These are phyloP conservation scores for Conchocele bisecta DNA, from an alignment of 2,888 invertebrate species.

Conservation along the genomic window DNA sequence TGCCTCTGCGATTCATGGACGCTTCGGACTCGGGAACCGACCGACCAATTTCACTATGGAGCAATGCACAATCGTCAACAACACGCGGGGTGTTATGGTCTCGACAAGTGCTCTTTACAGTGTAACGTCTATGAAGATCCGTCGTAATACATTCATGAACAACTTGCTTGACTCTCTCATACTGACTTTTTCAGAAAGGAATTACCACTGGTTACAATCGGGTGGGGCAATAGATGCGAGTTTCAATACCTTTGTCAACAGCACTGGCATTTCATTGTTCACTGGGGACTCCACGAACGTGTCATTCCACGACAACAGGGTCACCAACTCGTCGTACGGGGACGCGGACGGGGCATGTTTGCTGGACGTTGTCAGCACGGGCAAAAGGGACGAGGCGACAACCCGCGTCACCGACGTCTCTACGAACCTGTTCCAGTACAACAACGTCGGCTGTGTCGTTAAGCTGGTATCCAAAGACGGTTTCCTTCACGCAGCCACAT, in stretches of 20 bases:
- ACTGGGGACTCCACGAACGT: slow-evolving; percentile 12
- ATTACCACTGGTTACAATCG: no score
- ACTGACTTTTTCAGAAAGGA: no score
- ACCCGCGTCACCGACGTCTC: slow-evolving; percentile 23
- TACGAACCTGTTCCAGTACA: slow-evolving; percentile 40
- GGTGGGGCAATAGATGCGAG: slow-evolving; percentile 14
- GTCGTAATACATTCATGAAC: no score
- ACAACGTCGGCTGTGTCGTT: slow-evolving; percentile 24
- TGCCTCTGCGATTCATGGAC: no score
- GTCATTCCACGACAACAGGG: slow-evolving; percentile 35
- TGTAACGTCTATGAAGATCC: no score
- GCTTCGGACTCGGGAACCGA: no score
- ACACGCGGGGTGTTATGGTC: no score
- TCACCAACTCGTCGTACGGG: slow-evolving; percentile 1
- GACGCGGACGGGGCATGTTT: slow-evolving; percentile 3
- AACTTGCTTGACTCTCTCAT: no score
- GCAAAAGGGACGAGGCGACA: neutral
- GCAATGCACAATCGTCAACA: no score
- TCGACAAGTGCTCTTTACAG: no score
- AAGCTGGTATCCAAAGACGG: slow-evolving; percentile 10
- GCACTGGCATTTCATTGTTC: slow-evolving; percentile 11
- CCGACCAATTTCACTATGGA: no score
- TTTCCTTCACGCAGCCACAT: slow-evolving; percentile 13
- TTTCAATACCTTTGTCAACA: slow-evolving; percentile 28
- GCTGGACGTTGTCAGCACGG: slow-evolving; percentile 10